Percentiles rank a stretch among this genome's conserved stretches.
Evolutionary conservation across 2,797 vertebrate species (phyloP).

Genomic region (Lithobates pipiens): DNA sequence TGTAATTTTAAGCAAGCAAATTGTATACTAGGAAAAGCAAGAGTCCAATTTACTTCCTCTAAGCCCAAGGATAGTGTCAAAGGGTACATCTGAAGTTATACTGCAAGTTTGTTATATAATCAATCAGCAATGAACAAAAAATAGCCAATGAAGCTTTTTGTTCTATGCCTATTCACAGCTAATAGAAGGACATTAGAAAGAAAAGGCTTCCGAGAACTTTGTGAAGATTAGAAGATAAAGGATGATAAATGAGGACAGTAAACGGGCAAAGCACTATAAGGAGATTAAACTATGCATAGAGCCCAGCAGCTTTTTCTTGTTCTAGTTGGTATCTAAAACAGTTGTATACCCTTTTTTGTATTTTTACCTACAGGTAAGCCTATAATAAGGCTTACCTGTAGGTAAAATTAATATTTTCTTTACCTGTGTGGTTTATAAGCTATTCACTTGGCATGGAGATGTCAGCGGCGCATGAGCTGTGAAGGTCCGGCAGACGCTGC

Average conservation of each 20-base stretch:
- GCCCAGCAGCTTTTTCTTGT: background rate
- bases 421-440: too few relatives aligned
- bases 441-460: too few relatives aligned
- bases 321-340: background rate
- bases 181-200: background rate
- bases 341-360: too few relatives aligned
- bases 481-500: too few relatives aligned
- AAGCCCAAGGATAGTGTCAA: background rate
- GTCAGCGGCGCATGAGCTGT: too few relatives aligned
- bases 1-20: background rate
- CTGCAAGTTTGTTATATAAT: background rate
- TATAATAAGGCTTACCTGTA: too few relatives aligned
- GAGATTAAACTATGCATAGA: constrained; percentile 9
- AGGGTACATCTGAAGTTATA: too few relatives aligned
- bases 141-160: background rate
- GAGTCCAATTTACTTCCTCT: background rate
- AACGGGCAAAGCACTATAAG: constrained; percentile 21
- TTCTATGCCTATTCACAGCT: background rate
- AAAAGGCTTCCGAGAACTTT: constrained; percentile 10
- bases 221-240: constrained; percentile 37
- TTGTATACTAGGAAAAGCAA: background rate
- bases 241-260: constrained; percentile 21
- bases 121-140: background rate
- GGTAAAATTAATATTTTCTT: too few relatives aligned
- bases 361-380: too few relatives aligned